Base-by-base conservation (phyloP, 2,797 vertebrate genomes). In the Poecile montanus region DNA sequence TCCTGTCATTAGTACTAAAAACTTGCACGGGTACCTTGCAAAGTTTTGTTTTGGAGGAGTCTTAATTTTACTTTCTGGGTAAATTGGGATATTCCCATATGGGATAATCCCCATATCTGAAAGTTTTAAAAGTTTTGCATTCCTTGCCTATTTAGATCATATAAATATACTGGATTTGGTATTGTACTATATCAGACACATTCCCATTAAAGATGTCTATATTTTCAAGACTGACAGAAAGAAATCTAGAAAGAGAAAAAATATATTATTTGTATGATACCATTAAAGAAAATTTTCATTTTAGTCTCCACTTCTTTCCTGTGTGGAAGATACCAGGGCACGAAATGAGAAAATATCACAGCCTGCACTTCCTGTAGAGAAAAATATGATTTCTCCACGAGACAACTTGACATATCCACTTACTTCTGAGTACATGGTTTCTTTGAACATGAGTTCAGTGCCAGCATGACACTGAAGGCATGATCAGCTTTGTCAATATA, bases 11-110 rank as follows among this genome's bases (percentile, higher is more conserved):
- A 29, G 5, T 57, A 34, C 8, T 12, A 12, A 29, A 85, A 85
- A 34, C 18, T 38, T 78, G 4, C 9, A 44, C 1, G 1, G 2
- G 5, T 53, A 45, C 16, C 4, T 76, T 73, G 3, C 9, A n/a
- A 48, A 42, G 2, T 38, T 89, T 62, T 65, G 4, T 5, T n/a
- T 57, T 48, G 9, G 8, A 15, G 3, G 0, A 4, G 9, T 48
- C 21, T 19, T 32, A 38, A 11, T 71, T 86, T 76, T 68, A 30
- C 58, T 66, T 91, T 66, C 32, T 32, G 18, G 21, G 9, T 27
- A 42, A 72, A 79, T 42, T 32, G 57, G 6, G 3, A 36, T 84
- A 50, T 70, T 26, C 26, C 13, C 6, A 13, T 29, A 67, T 27
- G 38, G 38, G 38, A 40, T 40, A 40, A 40, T 40, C 29, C 26